phyloP scores from a whole-genome alignment of 2,113 vertebrate genomes.

The Corvus hawaiiensis region DNA sequence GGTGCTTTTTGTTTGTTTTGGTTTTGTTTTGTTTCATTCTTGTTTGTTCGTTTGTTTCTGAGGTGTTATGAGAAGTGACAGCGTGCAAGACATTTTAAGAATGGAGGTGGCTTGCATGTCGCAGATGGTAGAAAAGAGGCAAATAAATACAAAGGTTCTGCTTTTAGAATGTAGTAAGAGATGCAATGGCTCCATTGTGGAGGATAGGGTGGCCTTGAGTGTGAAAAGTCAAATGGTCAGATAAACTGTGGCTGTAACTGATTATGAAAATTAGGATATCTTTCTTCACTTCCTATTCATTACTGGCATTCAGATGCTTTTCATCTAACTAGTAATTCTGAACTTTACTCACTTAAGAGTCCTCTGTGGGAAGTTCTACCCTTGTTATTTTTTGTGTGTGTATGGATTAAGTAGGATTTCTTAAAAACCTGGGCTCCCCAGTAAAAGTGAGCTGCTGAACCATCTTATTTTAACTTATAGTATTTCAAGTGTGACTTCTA shows the following conservation, averaged over 20 bases:
- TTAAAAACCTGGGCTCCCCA: background rate
- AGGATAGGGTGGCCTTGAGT: background rate
- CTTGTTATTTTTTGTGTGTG: background rate
- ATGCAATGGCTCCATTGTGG: background rate
- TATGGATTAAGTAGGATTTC: background rate
- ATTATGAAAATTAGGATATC: background rate
- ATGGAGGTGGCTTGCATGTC: background rate
- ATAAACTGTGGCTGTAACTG: background rate
- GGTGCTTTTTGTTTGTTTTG: background rate
- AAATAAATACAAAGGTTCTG: background rate
- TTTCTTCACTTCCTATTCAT: background rate
- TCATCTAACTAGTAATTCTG: background rate
- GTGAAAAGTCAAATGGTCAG: background rate
- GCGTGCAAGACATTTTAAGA: background rate
- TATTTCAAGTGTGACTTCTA: background rate
- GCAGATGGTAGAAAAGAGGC: background rate
- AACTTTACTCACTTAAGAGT: background rate
- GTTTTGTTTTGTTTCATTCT: background rate
- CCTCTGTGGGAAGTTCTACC: background rate
- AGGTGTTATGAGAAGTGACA: background rate
- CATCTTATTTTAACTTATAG: background rate
- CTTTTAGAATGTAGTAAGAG: background rate
- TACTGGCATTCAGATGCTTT: background rate
- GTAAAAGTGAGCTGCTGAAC: background rate
- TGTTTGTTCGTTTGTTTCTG: background rate